These are phyloP conservation scores for Enteromius paludinosus DNA, from an alignment of 2,797 vertebrate genomes.

Conservation along the genomic window DNA sequence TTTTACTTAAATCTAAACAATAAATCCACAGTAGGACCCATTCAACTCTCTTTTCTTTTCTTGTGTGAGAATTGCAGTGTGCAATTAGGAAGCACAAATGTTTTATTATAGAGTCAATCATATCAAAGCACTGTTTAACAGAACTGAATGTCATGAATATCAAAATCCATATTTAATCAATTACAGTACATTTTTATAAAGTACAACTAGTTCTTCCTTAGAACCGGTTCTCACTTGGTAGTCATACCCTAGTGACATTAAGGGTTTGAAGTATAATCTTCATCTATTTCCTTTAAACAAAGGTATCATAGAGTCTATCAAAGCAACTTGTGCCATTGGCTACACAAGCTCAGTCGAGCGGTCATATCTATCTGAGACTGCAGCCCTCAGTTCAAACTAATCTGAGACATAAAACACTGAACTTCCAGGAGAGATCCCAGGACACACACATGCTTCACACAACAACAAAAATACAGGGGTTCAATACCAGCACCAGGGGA, in stretches of 20 bases:
- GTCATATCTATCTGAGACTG: conserved; percentile 64
- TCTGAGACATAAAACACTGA: conserved; percentile 81
- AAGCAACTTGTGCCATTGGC: conserved; percentile 8
- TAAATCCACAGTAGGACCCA: not conserved
- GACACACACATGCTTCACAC: conserved; percentile 70
- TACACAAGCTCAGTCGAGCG: conserved; percentile 38
- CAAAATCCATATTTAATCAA: not conserved
- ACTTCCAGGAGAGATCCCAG: conserved; percentile 72
- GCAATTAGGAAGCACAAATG: not conserved
- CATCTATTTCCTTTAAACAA: conserved; percentile 5
- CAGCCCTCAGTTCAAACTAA: conserved; percentile 81
- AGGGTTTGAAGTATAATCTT: conserved; percentile 10
- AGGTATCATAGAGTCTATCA: conserved; percentile 37
- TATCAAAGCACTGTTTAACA: not conserved
- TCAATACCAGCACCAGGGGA: conserved; percentile 68
- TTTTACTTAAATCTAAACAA: not conserved
- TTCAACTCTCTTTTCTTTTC: not conserved
- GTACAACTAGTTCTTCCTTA: not conserved
- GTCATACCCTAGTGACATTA: not conserved
- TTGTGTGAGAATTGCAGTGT: not conserved
- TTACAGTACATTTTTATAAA: not conserved
- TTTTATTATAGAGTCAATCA: not conserved
- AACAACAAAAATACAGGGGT: conserved; percentile 33
- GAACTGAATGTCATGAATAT: not conserved
- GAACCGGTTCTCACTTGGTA: not conserved